A percentile compares a stretch with the other conserved stretches of the same genome.
Conservation (phyloP, 2,797 vertebrate species). For the Bucorvus abyssinicus region DNA sequence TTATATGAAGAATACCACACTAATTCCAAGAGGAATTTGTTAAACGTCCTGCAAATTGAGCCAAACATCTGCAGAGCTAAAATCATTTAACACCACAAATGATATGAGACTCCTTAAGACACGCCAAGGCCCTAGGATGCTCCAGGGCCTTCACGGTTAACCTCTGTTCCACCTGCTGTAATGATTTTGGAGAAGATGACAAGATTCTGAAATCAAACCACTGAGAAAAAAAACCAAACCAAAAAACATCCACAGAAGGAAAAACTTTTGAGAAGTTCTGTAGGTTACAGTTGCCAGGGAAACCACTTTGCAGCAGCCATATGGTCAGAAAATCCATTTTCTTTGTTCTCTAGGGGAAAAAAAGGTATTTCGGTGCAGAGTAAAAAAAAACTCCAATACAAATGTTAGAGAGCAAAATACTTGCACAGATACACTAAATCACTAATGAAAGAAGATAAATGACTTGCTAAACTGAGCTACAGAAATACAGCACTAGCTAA, state of each 20-base stretch:
- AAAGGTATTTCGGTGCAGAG: neutral
- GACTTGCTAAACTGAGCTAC: neutral
- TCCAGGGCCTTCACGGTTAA: neutral
- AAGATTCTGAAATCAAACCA: slow-evolving; percentile 46
- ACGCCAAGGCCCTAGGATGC: neutral
- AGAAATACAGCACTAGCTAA: neutral
- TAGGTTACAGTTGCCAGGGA: slow-evolving; percentile 56
- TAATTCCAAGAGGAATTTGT: neutral
- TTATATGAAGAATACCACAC: neutral
- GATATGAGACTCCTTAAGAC: neutral
- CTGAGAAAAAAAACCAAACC: neutral
- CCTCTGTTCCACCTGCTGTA: neutral
- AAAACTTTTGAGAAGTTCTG: slow-evolving; percentile 42
- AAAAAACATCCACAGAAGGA: neutral
- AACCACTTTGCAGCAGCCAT: slow-evolving; percentile 49
- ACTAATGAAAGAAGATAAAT: slow-evolving; percentile 33
- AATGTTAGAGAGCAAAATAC: neutral
- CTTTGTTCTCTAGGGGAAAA: neutral
- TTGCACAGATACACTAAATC: slow-evolving; percentile 5
- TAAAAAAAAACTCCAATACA: neutral
- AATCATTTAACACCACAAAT: neutral
- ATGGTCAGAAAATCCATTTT: slow-evolving; percentile 20
- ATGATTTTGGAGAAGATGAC: slow-evolving; percentile 25
- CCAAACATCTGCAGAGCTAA: neutral
- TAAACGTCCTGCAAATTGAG: neutral